These are phyloP conservation scores for Cephus nigrinus DNA, from an alignment of 2,888 invertebrate genomes.

Conservation along the genomic window DNA sequence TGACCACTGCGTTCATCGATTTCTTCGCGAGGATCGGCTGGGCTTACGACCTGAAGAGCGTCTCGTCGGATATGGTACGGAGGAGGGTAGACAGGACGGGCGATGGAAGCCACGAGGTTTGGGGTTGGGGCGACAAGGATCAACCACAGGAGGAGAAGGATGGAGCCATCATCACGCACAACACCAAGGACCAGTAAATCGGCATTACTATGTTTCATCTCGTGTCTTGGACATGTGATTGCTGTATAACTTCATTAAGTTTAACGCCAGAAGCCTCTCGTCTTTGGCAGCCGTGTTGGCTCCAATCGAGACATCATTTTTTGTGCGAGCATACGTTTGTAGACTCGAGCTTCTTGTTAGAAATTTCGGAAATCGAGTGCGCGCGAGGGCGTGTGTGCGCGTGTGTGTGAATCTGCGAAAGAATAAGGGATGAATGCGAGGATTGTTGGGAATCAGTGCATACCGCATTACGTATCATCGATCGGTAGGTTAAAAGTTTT, in stretches of 20 bases:
- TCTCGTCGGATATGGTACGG: conserved; percentile 76
- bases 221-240: neutral
- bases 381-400: accelerated
- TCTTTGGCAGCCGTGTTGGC: neutral
- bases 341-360: neutral
- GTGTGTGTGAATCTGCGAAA: neutral
- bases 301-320: too few species aligned
- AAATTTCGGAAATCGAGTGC: neutral
- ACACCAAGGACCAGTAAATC: conserved; percentile 13
- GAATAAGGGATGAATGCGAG: neutral
- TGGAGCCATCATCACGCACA: conserved; percentile 41
- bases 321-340: too few species aligned
- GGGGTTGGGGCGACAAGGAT: conserved; percentile 73
- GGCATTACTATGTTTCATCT: neutral
- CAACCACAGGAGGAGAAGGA: conserved; percentile 57
- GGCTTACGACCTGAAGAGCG: conserved; percentile 89
- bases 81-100: conserved; percentile 80
- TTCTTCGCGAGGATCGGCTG: conserved; percentile 84
- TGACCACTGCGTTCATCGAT: conserved; percentile 71
- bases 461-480: neutral
- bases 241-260: neutral
- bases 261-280: neutral
- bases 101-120: conserved; percentile 78
- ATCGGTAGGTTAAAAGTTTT: neutral
- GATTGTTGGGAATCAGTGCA: neutral